Base-by-base conservation (phyloP, 2,888 invertebrate species). In the Leistus spinibarbis region DNA sequence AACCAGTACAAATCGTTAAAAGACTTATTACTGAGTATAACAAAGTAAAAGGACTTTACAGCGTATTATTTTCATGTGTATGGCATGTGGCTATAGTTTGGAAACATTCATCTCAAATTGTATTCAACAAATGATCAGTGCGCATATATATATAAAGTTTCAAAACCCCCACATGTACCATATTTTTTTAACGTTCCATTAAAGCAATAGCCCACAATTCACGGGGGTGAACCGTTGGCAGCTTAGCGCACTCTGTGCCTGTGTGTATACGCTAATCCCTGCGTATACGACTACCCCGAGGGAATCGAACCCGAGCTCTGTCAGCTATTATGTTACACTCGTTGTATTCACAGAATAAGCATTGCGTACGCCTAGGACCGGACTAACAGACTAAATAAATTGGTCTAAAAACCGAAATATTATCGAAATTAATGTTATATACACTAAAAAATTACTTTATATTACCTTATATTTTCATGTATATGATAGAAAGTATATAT, bases 181-280 rank as follows among this genome's bases (percentile, higher is more conserved):
- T 60, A 20, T 60, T 60, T 66, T 69, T 69, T 60, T 60, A 69
- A 27, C 19, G 69, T 69, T 53, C 69, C 69, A 69, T 69, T 69
- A 69, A 69, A 69, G 69, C 40, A 57, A 60, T 40, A 69, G 60
- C 60, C 23, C n/a, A 27, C 16, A 24, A 22, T 60, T 10, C 67
- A 54, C 67, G 24, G 23, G 56, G 23, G 57, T 57, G 57, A 56
- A 60, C 17, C 22, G 60, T 60, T 22, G 20, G 60, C 60, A 60
- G 60, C 60, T 60, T 60, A 60, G 17, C 60, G 19, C 60, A 40
- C 40, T 40, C 40, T 40, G 5, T 40, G 40, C 7, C 3, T 24
- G 24, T 24, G 7, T 40, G 40, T 40, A 40, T 40, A 40, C 65
- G 65, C 65, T 53, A 27, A 24, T 19, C 27, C 67, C 23, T 54